Evolutionary conservation across 2,797 vertebrate genomes (phyloP).

Genomic region (Myotis planiceps): DNA sequence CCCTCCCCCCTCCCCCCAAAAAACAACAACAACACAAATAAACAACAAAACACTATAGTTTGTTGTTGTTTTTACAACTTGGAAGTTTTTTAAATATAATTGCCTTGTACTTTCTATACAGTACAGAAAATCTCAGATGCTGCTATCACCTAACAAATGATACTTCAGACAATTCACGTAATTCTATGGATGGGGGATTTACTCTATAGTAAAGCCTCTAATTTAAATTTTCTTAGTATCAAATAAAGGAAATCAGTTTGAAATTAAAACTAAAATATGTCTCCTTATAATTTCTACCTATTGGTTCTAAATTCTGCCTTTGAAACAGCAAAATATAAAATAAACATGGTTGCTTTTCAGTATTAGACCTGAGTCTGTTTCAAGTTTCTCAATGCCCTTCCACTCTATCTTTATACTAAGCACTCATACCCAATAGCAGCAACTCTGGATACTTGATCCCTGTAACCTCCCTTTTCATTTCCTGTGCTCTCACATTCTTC

Average conservation of each 20-base stretch:
- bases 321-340: not conserved
- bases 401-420: not conserved
- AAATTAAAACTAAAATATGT: not conserved
- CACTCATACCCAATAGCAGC: not conserved
- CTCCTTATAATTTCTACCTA: not conserved
- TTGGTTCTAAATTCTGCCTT: not conserved
- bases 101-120: not conserved
- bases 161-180: not conserved
- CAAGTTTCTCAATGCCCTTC: not conserved
- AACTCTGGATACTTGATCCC: not conserved
- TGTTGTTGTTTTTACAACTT: not conserved
- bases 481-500: not conserved
- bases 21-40: no score
- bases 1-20: not conserved
- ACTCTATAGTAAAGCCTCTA: not conserved
- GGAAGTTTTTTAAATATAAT: not conserved
- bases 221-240: not conserved
- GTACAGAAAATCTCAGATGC: not conserved
- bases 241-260: not conserved
- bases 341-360: not conserved
- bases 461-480: not conserved
- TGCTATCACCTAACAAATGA: not conserved
- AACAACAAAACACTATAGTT: not conserved
- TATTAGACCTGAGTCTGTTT: not conserved
- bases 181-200: not conserved